These are phyloP conservation scores for Apostichopus californicus DNA, from an alignment of 35 echinoderm and acorn worm genomes.

Conservation along the genomic window DNA sequence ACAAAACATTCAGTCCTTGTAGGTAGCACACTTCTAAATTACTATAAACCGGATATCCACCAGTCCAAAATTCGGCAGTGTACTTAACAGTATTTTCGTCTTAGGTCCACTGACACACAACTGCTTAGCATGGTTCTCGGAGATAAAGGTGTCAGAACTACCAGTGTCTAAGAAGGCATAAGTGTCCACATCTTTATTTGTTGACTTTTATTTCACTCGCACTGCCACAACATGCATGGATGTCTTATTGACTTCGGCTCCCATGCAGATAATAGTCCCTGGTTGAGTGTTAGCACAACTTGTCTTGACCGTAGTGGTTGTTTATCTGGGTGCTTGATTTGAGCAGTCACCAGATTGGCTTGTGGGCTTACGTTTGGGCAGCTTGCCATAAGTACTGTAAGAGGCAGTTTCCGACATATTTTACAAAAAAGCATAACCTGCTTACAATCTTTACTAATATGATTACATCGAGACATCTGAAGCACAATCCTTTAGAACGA, in stretches of 20 bases:
- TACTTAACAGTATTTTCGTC: conserved; percentile 45
- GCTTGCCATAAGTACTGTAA: conserved; percentile 32
- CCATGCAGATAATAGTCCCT: conserved; percentile 7
- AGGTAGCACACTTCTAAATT: conserved; percentile 47
- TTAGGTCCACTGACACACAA: conserved; percentile 29
- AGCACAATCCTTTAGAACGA: conserved; percentile 49
- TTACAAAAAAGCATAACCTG: conserved; percentile 5
- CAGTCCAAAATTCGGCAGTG: not conserved
- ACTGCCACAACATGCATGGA: conserved; percentile 48
- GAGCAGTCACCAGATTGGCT: not conserved
- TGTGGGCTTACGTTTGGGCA: not conserved
- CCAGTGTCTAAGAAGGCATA: conserved; percentile 62
- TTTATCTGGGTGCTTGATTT: not conserved
- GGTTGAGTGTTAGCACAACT: not conserved
- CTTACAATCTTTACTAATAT: conserved; percentile 43
- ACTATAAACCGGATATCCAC: not conserved
- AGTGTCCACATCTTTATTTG: conserved; percentile 40
- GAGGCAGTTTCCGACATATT: conserved; percentile 42
- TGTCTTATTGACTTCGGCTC: conserved; percentile 22
- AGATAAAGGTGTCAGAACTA: conserved; percentile 40
- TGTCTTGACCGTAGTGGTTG: not conserved
- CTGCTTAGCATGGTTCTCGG: conserved; percentile 1
- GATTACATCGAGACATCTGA: conserved; percentile 35
- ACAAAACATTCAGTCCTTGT: not conserved
- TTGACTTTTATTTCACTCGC: conserved; percentile 10